Evolutionary conservation across 2,797 vertebrate genomes (phyloP).

Genomic region (Ciconia nigra): DNA sequence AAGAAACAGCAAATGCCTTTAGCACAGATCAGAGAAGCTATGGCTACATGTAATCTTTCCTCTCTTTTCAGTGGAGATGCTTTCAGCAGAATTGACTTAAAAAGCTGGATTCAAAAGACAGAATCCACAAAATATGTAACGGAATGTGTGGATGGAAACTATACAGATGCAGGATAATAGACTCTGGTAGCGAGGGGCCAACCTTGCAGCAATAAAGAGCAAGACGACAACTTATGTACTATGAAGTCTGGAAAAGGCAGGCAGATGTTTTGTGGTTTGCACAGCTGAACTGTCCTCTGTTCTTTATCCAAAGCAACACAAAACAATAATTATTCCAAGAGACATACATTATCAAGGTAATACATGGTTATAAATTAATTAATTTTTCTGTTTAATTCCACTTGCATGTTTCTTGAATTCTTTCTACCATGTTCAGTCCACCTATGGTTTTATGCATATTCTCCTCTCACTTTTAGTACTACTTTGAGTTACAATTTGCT

Average conservation of each 20-base stretch:
- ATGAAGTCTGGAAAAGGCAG: not conserved
- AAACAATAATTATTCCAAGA: not conserved
- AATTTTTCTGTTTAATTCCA: not conserved
- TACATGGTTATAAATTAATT: not conserved
- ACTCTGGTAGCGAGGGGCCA: not conserved
- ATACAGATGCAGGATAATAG: not conserved
- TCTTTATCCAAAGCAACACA: not conserved
- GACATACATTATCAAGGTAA: not conserved
- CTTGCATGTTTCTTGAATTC: not conserved
- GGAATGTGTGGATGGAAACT: not conserved
- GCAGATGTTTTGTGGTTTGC: not conserved
- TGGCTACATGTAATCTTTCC: accelerated
- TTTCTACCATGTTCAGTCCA: not conserved
- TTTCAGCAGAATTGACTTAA: not conserved
- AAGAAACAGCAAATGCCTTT: not conserved
- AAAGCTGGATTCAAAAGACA: not conserved
- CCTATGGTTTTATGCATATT: not conserved
- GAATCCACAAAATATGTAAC: not conserved
- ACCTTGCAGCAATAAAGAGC: not conserved
- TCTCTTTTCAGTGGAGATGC: not conserved
- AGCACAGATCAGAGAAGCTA: not conserved
- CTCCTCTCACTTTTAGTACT: not conserved
- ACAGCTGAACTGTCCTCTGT: not conserved
- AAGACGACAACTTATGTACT: not conserved
- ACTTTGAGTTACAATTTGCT: not conserved